phyloP scores from a whole-genome alignment of 2,888 invertebrate genomes.

The Neoascia interrupta region DNA sequence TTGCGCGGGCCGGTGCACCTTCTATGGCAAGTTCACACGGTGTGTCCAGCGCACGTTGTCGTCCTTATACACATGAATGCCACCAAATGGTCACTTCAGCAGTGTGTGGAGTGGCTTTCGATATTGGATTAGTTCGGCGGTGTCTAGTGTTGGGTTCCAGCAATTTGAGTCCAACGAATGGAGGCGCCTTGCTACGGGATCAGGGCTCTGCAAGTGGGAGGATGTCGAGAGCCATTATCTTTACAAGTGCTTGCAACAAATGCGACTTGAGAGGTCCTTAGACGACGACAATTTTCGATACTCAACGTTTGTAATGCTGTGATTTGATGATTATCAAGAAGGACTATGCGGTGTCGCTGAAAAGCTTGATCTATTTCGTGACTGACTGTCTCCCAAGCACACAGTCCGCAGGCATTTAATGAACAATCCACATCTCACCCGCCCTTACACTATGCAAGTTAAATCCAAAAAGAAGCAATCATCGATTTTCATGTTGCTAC shows the following conservation, averaged over 20 bases:
- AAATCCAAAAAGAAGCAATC: slow-evolving; percentile 22
- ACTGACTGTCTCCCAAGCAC: neutral
- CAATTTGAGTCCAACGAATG: slow-evolving; percentile 60
- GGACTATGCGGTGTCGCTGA: neutral
- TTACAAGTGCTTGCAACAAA: slow-evolving; percentile 62
- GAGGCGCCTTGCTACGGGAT: slow-evolving; percentile 28
- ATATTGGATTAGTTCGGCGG: slow-evolving; percentile 62
- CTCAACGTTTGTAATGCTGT: slow-evolving; percentile 28
- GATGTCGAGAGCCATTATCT: slow-evolving; percentile 49
- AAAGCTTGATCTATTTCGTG: too few relatives aligned
- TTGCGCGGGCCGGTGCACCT: slow-evolving; percentile 22
- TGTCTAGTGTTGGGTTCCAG: slow-evolving; percentile 50
- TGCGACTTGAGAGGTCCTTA: slow-evolving; percentile 48
- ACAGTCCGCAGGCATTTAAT: slow-evolving; percentile 11
- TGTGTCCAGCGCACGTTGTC: slow-evolving; percentile 19
- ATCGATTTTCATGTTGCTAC: slow-evolving; percentile 38
- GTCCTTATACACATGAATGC: slow-evolving; percentile 45
- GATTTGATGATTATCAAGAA: slow-evolving; percentile 5
- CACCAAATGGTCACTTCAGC: slow-evolving; percentile 63
- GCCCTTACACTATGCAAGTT: neutral
- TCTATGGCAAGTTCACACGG: slow-evolving; percentile 46
- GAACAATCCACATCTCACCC: slow-evolving; percentile 7
- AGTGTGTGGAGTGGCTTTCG: slow-evolving; percentile 57
- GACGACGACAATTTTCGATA: slow-evolving; percentile 26
- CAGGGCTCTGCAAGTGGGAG: slow-evolving; percentile 35